Conservation (phyloP, 2,888 invertebrate genomes). For the Dichetophora obliterata region DNA sequence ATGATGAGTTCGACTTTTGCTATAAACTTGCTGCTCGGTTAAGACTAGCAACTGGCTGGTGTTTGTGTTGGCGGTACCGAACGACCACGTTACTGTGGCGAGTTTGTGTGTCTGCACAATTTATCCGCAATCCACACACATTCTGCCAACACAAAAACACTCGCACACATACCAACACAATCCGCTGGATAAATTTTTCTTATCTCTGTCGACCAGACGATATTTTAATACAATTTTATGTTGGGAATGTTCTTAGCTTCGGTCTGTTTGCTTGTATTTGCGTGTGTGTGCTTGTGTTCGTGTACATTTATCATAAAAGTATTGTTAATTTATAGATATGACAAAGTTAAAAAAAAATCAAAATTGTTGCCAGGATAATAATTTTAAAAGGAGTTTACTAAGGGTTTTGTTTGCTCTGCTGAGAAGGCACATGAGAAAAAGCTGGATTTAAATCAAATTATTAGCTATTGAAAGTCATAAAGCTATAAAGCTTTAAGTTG, state of each 20-base stretch:
- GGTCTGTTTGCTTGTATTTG: background rate
- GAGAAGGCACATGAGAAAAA: too few species aligned
- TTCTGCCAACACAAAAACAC: background rate
- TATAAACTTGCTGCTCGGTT: constrained; percentile 45
- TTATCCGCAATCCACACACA: constrained; percentile 9
- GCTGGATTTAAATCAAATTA: too few species aligned
- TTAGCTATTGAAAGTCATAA: too few species aligned
- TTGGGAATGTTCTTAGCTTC: constrained; percentile 39
- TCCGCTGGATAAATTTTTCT: constrained; percentile 68
- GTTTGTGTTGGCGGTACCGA: background rate
- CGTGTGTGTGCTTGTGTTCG: background rate
- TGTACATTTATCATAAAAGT: constrained; percentile 31
- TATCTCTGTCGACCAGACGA: constrained; percentile 70
- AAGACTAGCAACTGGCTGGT: background rate
- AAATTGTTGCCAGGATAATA: background rate
- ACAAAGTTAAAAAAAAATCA: constrained; percentile 6
- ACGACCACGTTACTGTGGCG: constrained; percentile 10
- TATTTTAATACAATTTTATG: constrained; percentile 65
- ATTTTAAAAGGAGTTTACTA: background rate
- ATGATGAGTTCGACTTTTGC: constrained; percentile 60
- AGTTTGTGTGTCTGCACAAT: constrained; percentile 9
- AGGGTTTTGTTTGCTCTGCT: background rate
- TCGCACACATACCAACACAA: constrained; percentile 48
- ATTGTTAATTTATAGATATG: constrained; percentile 11
- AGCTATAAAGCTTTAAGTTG: too few species aligned